Evolutionary conservation across 2,888 invertebrate species (phyloP), one percentile per base, ranked within the genome.

Genomic region (Drosophila paracracens): DNA sequence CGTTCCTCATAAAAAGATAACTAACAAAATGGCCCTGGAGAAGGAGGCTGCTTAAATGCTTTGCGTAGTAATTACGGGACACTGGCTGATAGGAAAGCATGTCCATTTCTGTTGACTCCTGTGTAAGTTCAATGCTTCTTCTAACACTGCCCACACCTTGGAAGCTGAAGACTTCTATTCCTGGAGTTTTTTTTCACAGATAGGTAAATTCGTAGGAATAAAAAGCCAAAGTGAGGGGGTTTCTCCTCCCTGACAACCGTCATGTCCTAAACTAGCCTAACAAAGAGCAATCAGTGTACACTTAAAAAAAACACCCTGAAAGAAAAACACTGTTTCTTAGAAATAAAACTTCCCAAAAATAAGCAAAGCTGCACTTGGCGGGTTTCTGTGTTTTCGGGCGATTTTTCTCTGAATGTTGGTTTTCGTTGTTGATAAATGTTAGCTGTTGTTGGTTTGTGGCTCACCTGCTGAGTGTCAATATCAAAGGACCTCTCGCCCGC

Each of bases 391-490:
- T 8, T 8, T 46, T 8, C 2, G 2, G 7, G 2, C 2, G 4
- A 46, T 16, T 25, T 46, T 46, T 46, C 25, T 46, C 16, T 25
- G 25, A 25, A 16, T 46, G 16, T 46, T 8, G 4, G 1, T 16
- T 1, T 46, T 46, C 11, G 18, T 10, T 53, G 43, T 16, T 58
- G 16, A 2, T 51, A 21, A 21, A 13, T 56, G 18, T 25, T 51
- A n/a, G 27, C 18, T 38, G 13, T 57, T 29, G 48, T 51, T 58
- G 25, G 18, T 8, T n/a, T 40, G n/a, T 13, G 6, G 76, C 90
- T 90, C 72, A 92, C 91, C 92, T 92, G 83, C 89, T 92, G 65
- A 92, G 77, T 59, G 92, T 92, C 68, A 92, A 79, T 77, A 92
- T 88, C 27, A 92, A 67, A 25, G 92, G 92, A 72, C 87, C 90